These are phyloP conservation scores for Tetranychus truncatus DNA, from an alignment of 2,888 invertebrate species.

Conservation along the genomic window DNA sequence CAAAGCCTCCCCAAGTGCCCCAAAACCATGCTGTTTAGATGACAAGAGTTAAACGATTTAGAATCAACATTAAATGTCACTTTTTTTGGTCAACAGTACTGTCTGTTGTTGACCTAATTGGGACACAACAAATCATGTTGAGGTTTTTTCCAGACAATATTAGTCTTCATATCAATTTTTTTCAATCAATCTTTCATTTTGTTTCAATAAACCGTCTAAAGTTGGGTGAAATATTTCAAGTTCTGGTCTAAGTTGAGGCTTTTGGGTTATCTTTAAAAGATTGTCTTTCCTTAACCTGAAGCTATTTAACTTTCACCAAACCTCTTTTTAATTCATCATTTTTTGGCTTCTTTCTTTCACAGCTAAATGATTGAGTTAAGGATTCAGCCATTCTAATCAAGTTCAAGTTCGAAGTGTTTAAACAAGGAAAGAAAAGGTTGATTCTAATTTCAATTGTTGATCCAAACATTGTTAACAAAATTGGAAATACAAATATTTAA, in stretches of 20 bases:
- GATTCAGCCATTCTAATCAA: neutral
- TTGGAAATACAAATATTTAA: neutral
- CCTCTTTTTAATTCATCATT: neutral
- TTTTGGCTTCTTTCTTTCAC: neutral
- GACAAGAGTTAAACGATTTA: neutral
- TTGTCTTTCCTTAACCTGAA: neutral
- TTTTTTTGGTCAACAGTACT: neutral
- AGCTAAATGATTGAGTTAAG: neutral
- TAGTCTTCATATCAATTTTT: no score
- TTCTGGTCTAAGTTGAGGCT: neutral
- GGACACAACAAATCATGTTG: no score
- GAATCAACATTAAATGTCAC: neutral
- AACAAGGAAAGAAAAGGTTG: neutral
- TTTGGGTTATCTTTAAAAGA: neutral
- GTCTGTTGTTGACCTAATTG: no score
- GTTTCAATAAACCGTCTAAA: no score
- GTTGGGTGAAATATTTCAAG: neutral
- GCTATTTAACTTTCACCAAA: no score
- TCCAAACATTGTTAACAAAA: neutral
- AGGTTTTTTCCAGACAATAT: no score
- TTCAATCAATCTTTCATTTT: no score
- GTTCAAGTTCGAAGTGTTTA: neutral
- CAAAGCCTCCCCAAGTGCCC: slow-evolving; percentile 20
- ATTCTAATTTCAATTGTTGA: neutral
- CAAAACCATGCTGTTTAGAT: neutral